Conservation (phyloP, 2,888 invertebrate species). For the Patella pellucida region DNA sequence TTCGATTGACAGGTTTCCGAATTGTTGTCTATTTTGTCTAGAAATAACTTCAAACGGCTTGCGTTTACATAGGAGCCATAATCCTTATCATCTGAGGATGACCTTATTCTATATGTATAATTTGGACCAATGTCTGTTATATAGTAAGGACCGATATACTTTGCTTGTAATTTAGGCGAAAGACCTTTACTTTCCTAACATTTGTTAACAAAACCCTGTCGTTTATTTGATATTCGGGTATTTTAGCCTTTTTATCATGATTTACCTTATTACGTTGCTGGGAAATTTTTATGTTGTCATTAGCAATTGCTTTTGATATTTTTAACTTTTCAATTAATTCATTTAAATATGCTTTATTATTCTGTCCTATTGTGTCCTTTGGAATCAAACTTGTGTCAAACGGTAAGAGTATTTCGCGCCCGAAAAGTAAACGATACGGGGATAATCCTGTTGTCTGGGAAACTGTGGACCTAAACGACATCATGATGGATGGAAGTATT, state of each 20-base stretch:
- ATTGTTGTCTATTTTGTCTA: background rate
- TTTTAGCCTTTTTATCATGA: background rate
- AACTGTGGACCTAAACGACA: no score
- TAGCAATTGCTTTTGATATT: conserved; percentile 23
- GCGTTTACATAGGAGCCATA: background rate
- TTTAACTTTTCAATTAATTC: conserved; percentile 23
- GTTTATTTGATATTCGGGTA: background rate
- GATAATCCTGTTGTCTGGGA: conserved; percentile 35
- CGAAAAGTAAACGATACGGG: conserved; percentile 36
- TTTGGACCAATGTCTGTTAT: background rate
- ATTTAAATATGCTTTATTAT: conserved; percentile 32
- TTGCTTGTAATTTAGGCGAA: background rate
- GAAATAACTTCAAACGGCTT: background rate
- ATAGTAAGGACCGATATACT: background rate
- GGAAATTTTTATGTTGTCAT: conserved; percentile 19
- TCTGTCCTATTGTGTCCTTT: conserved; percentile 30
- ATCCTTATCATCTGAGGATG: background rate
- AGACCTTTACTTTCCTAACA: background rate
- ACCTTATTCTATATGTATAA: background rate
- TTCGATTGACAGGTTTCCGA: background rate
- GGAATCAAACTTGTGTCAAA: conserved; percentile 31
- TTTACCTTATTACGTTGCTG: background rate
- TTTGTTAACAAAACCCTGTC: background rate
- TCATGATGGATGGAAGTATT: conserved; percentile 32
- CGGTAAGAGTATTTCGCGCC: conserved; percentile 35